These are phyloP conservation scores for Pachycephus smyrnensis DNA, from an alignment of 2,888 invertebrate genomes.

Conservation along the genomic window DNA sequence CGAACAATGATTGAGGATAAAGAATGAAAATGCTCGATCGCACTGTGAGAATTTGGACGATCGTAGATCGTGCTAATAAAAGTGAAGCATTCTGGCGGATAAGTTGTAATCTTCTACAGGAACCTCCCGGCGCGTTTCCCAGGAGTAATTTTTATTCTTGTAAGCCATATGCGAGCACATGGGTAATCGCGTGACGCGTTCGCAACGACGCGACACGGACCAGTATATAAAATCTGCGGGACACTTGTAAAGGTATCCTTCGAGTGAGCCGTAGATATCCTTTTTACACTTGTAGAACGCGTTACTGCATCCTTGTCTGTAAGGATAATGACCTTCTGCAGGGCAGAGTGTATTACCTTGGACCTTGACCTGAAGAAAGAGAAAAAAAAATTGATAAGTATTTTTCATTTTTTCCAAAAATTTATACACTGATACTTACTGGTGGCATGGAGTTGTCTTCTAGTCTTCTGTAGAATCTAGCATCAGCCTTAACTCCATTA, in stretches of 20 bases:
- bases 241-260: slow-evolving; percentile 82
- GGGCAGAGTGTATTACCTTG: slow-evolving; percentile 74
- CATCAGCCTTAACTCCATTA: slow-evolving; percentile 70
- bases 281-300: slow-evolving; percentile 80
- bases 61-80: slow-evolving; percentile 20
- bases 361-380: slow-evolving; percentile 74
- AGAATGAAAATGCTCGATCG: not conserved
- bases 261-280: slow-evolving; percentile 68
- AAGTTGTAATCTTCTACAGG: slow-evolving; percentile 52
- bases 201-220: slow-evolving; percentile 83
- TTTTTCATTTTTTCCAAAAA: not conserved
- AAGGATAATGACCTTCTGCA: slow-evolving; percentile 76
- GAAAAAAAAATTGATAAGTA: not conserved
- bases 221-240: slow-evolving; percentile 82
- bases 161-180: slow-evolving; percentile 68
- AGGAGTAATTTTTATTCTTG: slow-evolving; percentile 29
- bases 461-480: slow-evolving; percentile 70
- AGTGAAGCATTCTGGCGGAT: slow-evolving; percentile 48
- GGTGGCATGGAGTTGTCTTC: slow-evolving; percentile 70
- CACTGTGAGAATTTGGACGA: not conserved
- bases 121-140: slow-evolving; percentile 53
- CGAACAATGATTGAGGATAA: too few relatives aligned
- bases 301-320: slow-evolving; percentile 77
- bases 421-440: slow-evolving; percentile 67
- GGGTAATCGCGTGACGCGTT: slow-evolving; percentile 73